phyloP scores from a whole-genome alignment of 2,797 vertebrate species.

The Clarias fuscus region DNA sequence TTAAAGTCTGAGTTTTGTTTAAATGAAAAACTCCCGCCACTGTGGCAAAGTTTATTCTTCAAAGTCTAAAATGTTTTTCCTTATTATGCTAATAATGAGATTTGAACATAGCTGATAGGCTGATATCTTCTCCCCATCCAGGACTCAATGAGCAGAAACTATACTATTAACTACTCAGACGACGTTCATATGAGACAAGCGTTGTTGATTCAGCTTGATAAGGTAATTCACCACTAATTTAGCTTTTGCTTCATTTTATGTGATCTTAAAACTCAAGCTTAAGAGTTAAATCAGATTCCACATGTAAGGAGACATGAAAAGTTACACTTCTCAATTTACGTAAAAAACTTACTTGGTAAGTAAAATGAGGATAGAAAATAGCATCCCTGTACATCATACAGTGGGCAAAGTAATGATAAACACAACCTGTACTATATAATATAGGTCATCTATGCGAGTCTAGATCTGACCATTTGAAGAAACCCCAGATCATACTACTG shows the following conservation, averaged over 20 bases:
- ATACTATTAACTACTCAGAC: neutral
- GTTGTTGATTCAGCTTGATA: neutral
- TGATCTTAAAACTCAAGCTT: neutral
- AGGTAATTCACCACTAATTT: slow-evolving; percentile 17
- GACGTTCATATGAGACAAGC: neutral
- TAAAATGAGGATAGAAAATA: neutral
- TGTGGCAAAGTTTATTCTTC: neutral
- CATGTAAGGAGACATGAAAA: neutral
- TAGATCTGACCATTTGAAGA: too few relatives aligned
- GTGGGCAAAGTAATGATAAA: neutral
- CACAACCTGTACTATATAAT: neutral
- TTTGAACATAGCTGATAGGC: neutral
- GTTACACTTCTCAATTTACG: neutral
- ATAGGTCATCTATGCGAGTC: neutral
- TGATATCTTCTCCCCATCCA: neutral
- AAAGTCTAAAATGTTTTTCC: neutral
- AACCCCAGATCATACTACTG: too few relatives aligned
- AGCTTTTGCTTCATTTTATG: neutral
- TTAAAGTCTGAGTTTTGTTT: too few relatives aligned
- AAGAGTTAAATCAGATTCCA: neutral
- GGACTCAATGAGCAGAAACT: neutral
- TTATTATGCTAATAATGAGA: neutral
- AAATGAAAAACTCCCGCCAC: neutral
- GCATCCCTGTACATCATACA: neutral
- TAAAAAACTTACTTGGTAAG: neutral